Percentiles rank a stretch among this genome's conserved stretches.
These are phyloP conservation scores for Neoitamus cyanurus DNA, from an alignment of 2,888 invertebrate species.

Conservation along the genomic window DNA sequence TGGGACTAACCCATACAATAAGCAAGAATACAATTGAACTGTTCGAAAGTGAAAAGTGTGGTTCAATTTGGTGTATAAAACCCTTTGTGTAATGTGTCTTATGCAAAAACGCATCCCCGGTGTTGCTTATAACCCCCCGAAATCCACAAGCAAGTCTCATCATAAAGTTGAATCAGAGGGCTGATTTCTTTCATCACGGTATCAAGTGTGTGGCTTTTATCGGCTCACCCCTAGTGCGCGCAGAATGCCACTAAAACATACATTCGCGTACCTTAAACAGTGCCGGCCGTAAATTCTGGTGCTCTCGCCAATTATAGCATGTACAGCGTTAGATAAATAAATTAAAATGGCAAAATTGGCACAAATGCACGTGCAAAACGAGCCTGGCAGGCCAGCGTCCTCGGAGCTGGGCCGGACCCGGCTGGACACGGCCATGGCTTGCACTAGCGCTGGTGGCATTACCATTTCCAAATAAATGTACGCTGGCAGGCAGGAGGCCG, in stretches of 20 bases:
- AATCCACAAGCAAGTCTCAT: background rate
- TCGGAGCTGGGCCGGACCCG: background rate
- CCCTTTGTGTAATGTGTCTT: background rate
- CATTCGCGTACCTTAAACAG: conserved; percentile 24
- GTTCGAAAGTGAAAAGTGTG: background rate
- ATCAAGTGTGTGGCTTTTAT: background rate
- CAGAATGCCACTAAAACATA: conserved; percentile 1
- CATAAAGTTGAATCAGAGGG: background rate
- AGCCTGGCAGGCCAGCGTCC: background rate
- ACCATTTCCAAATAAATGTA: background rate
- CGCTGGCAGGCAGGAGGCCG: background rate
- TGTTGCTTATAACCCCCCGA: background rate
- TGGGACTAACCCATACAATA: background rate
- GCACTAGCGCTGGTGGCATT: background rate
- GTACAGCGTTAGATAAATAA: conserved; percentile 47
- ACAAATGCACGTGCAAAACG: conserved; percentile 52
- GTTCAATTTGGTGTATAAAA: background rate
- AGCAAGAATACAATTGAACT: background rate
- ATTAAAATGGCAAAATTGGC: conserved; percentile 50
- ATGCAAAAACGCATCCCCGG: background rate
- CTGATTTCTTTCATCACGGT: background rate
- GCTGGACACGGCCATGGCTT: background rate
- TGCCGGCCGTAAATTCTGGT: conserved; percentile 12
- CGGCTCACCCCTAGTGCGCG: background rate
- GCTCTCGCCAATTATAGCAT: conserved; percentile 8